These are phyloP conservation scores for Arctocebus calabarensis DNA, from an alignment of 2,797 vertebrate genomes.

Conservation along the genomic window DNA sequence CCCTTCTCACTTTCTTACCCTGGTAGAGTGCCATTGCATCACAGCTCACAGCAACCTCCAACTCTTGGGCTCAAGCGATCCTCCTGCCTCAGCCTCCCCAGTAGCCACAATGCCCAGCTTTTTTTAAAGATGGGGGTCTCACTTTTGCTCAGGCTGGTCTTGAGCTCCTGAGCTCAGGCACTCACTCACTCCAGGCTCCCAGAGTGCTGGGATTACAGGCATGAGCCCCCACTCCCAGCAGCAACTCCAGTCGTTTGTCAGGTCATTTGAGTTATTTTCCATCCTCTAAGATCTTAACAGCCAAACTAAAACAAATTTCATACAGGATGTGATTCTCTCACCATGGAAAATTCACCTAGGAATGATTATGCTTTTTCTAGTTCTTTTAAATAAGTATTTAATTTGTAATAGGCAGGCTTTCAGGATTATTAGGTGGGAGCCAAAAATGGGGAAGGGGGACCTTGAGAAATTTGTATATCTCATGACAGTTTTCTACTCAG, in stretches of 20 bases:
- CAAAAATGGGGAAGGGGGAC: neutral
- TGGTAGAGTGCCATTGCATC: too few species aligned
- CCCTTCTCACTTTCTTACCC: too few species aligned
- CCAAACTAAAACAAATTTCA: conserved; percentile 35
- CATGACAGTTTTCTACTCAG: neutral
- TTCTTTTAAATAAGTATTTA: conserved; percentile 57
- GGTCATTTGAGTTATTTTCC: conserved; percentile 49
- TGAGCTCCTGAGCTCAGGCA: too few species aligned
- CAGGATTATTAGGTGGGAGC: neutral
- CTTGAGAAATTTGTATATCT: neutral
- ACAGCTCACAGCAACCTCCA: too few species aligned
- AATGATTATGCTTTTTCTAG: conserved; percentile 1
- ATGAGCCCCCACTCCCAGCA: too few species aligned
- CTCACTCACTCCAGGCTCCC: too few species aligned
- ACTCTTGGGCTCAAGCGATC: too few species aligned
- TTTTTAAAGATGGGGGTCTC: too few species aligned
- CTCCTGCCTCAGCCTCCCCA: too few species aligned
- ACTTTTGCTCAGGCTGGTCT: too few species aligned
- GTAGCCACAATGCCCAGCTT: too few species aligned
- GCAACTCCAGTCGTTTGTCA: neutral
- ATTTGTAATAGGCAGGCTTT: conserved; percentile 47
- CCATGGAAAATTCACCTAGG: conserved; percentile 43
- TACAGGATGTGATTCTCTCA: conserved; percentile 67
- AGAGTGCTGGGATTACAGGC: too few species aligned
- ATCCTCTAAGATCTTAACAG: neutral